phyloP scores from a whole-genome alignment of 2,888 invertebrate species.

The Melanostoma mellinum region DNA sequence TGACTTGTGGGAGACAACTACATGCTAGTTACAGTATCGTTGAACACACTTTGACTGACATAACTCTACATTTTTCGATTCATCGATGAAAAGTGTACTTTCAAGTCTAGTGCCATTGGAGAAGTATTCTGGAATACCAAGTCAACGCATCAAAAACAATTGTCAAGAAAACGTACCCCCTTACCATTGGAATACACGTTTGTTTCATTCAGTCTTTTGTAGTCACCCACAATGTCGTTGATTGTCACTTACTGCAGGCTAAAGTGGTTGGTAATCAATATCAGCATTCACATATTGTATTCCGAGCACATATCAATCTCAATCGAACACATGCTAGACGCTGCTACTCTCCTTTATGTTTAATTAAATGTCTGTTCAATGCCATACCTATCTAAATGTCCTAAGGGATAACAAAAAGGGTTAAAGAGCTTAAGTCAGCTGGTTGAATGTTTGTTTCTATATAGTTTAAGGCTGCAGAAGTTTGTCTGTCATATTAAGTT shows the following conservation, averaged over 20 bases:
- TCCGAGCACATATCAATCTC: background rate
- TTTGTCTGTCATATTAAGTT: too few relatives aligned
- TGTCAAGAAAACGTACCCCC: background rate
- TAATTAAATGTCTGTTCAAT: slow-evolving; percentile 51
- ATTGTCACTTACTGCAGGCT: slow-evolving; percentile 42
- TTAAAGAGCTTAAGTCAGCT: slow-evolving; percentile 24
- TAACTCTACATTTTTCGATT: too few relatives aligned
- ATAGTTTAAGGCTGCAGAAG: too few relatives aligned
- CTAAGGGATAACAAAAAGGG: slow-evolving; percentile 42
- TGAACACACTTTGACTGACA: too few relatives aligned
- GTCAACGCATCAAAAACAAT: too few relatives aligned
- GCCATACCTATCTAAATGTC: slow-evolving; percentile 22
- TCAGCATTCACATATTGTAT: slow-evolving; percentile 18
- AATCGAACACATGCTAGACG: background rate
- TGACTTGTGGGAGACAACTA: background rate
- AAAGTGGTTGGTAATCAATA: background rate
- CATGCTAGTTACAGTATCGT: too few relatives aligned
- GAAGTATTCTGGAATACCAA: too few relatives aligned
- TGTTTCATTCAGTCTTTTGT: slow-evolving; percentile 3
- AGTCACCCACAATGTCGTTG: slow-evolving; percentile 3
- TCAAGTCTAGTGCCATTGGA: too few relatives aligned
- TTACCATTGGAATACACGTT: background rate
- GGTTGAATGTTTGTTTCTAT: slow-evolving; percentile 1
- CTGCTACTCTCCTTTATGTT: slow-evolving; percentile 38
- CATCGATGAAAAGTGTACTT: too few relatives aligned